Base-by-base conservation (phyloP, 1,140 invertebrate species). In the Hyles vespertilio region DNA sequence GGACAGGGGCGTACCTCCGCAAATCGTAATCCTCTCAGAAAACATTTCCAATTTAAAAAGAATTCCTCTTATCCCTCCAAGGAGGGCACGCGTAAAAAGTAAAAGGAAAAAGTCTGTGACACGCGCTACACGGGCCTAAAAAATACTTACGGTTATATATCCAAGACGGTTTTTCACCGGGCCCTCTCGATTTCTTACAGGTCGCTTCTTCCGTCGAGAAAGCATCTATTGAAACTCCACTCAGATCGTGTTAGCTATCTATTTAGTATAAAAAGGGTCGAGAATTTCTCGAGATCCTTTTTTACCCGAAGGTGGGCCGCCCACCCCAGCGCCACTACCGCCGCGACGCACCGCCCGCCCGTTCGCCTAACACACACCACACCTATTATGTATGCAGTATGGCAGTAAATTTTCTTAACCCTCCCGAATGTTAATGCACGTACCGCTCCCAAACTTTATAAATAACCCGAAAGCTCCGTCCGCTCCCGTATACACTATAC, bases 31-130 rank as follows among this genome's bases (percentile, higher is more conserved):
- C 85, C 85, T 88, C 85, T 88, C 84, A 87, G 81, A 86, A 86
- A 86, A 86, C 85, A 88, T 88, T 88, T 85, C 85, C 84, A 88
- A 88, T 88, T 88, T 87, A 88, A 88, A 88, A 88, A 88, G 84
- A 88, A 88, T 88, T 88, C 81, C 78, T 83, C 78, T 82, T 81
- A 85, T 83, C 82, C 85, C 78, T 81, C 74, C 55, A 74, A 78
- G 77, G 74, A 84, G 75, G 75, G 81, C 70, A 75, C 74, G 78
- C 79, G 81, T 80, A 85, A 85, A 85, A 86, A 85, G 84, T 85
- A 85, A 86, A 82, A 81, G 78, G 80, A 87, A 86, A 82, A 81
- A 72, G 75, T 72, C 59, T 72, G 80, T 68, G 79, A 84, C 79
- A 80, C 79, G 81, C 79, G 69, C 69, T 64, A 67, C 58, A 72